Evolutionary conservation across 2,888 invertebrate species (phyloP).

Genomic region (Eupithecia pulchellata): DNA sequence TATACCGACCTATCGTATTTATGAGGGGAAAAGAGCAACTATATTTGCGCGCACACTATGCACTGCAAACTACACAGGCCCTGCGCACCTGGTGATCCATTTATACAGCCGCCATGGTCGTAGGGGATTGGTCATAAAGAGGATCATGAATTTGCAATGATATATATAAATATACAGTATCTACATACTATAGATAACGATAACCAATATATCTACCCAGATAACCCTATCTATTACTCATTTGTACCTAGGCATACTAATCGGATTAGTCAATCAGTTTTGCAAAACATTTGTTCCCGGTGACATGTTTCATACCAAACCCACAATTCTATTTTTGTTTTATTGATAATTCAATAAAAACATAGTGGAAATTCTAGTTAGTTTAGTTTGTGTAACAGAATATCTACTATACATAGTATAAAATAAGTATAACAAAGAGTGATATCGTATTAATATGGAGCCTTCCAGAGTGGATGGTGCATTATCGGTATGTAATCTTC

Average conservation of each 20-base stretch:
- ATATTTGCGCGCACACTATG: too few relatives aligned
- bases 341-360: background rate
- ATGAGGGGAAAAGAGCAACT: too few relatives aligned
- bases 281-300: conserved; percentile 9
- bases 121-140: too few relatives aligned
- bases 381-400: background rate
- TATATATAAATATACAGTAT: background rate
- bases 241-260: background rate
- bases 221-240: background rate
- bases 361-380: background rate
- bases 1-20: too few relatives aligned
- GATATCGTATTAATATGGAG: conserved; percentile 19
- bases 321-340: background rate
- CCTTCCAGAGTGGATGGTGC: conserved; percentile 34
- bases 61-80: too few relatives aligned
- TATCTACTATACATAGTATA: background rate
- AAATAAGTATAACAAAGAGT: background rate
- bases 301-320: background rate
- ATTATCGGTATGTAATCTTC: conserved; percentile 31
- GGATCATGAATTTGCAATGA: background rate
- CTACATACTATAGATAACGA: too few relatives aligned
- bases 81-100: too few relatives aligned
- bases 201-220: background rate
- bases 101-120: too few relatives aligned
- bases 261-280: conserved; percentile 7